These are phyloP conservation scores for Phyllostomus discolor DNA, from an alignment of 2,113 vertebrate genomes.

Conservation along the genomic window DNA sequence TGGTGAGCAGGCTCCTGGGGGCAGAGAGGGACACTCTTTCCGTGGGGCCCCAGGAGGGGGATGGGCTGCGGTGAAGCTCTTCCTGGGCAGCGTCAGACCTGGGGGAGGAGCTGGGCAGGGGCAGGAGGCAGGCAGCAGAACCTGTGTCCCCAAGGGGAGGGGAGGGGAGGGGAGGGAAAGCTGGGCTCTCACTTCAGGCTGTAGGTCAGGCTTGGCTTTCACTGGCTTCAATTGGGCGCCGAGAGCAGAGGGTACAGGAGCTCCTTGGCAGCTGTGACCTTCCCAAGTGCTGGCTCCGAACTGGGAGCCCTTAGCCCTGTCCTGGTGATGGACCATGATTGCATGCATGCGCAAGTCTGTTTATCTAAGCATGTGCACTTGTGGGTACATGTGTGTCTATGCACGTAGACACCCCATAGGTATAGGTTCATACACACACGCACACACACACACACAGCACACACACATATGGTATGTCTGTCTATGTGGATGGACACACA, in stretches of 20 bases:
- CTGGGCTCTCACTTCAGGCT: too few species aligned
- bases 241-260: not conserved
- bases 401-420: not conserved
- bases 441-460: too few species aligned
- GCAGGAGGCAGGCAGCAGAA: not conserved
- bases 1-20: not conserved
- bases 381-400: not conserved
- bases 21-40: not conserved
- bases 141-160: not conserved
- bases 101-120: not conserved
- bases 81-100: not conserved
- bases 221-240: not conserved
- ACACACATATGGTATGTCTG: not conserved
- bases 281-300: not conserved
- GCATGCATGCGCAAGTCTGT: not conserved
- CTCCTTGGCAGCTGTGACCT: not conserved
- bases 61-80: not conserved
- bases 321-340: not conserved
- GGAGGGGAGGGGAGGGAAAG: not conserved
- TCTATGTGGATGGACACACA: not conserved
- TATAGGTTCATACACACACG: accelerated
- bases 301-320: not conserved
- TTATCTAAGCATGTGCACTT: not conserved
- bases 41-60: not conserved
- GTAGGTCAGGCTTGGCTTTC: not conserved